These are phyloP conservation scores for Agapornis canus DNA, from an alignment of 2,797 vertebrate genomes.

Conservation along the genomic window DNA sequence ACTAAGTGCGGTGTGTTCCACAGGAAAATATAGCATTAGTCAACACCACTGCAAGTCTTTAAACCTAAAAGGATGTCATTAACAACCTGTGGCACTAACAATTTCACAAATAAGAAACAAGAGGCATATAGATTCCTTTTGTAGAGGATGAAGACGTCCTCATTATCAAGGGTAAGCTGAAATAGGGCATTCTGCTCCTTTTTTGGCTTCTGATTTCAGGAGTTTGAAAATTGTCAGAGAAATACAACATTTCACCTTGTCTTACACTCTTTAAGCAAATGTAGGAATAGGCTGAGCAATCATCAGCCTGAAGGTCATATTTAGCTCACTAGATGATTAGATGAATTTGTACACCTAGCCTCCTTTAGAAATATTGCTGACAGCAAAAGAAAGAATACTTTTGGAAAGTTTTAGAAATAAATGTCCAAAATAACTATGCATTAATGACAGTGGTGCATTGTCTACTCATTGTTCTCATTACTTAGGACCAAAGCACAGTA, in stretches of 20 bases:
- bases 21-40: neutral
- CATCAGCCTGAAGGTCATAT: neutral
- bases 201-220: neutral
- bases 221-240: neutral
- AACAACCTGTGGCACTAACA: neutral
- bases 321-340: neutral
- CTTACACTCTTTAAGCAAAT: neutral
- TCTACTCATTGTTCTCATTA: neutral
- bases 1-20: rapidly evolving
- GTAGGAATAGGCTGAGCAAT: neutral
- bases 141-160: neutral
- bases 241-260: neutral
- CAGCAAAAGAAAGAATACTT: neutral
- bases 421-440: neutral
- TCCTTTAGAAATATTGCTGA: neutral
- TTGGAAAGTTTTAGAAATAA: neutral
- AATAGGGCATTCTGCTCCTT: neutral
- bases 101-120: neutral
- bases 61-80: neutral
- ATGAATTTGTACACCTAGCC: neutral
- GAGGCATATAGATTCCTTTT: neutral
- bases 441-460: neutral
- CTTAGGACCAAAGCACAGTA: neutral
- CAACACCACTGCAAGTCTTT: neutral
- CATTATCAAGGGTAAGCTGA: neutral